Evolutionary conservation across 2,888 invertebrate genomes (phyloP), one percentile per base, ranked within the genome.

Genomic region (Ormia ochracea): DNA sequence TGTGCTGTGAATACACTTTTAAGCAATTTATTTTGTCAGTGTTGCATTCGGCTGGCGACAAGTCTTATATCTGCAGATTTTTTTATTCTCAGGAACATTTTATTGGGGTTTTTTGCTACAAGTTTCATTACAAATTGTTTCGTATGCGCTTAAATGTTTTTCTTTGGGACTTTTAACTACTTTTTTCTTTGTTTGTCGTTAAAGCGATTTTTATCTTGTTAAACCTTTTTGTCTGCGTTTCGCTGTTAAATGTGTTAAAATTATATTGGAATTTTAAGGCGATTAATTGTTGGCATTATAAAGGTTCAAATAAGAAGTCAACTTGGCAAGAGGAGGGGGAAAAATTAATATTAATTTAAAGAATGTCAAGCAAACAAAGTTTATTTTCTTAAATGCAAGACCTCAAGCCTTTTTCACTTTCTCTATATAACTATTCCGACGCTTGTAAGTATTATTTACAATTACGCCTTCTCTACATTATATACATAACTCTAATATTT

Each of bases 91-190:
- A n/a, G 26, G n/a, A 31, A 19, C 14, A 17, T 63, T 41, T 56
- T 56, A 21, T 73, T 43, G n/a, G 10, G 9, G 17, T 45, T 43
- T 65, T 45, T 50, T 28, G 48, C 69, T 70, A 52, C 78, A 81
- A 70, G 65, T 69, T 76, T 74, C 65, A 70, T 82, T 81, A 83
- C 81, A 83, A 83, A 83, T 82, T 81, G 81, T 81, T 80, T 72
- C 38, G 81, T 76, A 78, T 82, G 82, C 83, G 82, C 83, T 82
- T 82, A 80, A 82, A 82, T 83, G 82, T 78, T 81, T 77, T 58
- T 56, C 69, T 58, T 36, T 21, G 33, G 58, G 28, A 54, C 69
- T 81, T 81, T 77, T 61, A 72, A 75, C 74, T 75, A 52, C 63
- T 58, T 69, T 72, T 52, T 33, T 36, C 26, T 66, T 31, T 59